A percentile compares a stretch with the other conserved stretches of the same genome.
Evolutionary conservation across 2,113 vertebrate genomes (phyloP).

Genomic region (Protobothrops flavoviridis): DNA sequence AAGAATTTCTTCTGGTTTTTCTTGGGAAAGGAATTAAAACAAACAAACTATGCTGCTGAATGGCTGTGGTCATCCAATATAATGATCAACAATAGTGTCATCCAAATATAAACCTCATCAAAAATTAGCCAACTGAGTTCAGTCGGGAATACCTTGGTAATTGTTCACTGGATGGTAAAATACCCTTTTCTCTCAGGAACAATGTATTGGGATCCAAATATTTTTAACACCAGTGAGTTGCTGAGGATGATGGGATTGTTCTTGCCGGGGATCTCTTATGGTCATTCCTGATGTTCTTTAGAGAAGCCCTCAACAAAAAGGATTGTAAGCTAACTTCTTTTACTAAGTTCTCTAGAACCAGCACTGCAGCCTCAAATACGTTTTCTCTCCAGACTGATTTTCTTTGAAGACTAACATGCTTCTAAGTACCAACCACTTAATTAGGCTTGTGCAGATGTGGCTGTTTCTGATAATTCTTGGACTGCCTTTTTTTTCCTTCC

Average conservation of each 20-base stretch:
- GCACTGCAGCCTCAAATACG: not conserved
- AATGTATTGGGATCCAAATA: not conserved
- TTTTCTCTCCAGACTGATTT: not conserved
- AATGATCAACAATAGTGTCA: not conserved
- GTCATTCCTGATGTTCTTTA: not conserved
- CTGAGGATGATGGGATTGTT: not conserved
- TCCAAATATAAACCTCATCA: not conserved
- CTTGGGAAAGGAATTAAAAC: not conserved
- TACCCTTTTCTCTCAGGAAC: not conserved
- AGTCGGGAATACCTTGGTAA: not conserved
- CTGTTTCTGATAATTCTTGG: slow-evolving; percentile 21
- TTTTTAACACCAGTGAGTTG: not conserved
- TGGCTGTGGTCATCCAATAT: not conserved
- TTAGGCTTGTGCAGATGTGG: slow-evolving; percentile 45
- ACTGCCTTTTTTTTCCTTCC: not conserved
- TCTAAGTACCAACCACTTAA: slow-evolving; percentile 34
- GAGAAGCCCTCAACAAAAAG: not conserved
- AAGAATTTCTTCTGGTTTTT: not conserved
- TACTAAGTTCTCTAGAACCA: not conserved
- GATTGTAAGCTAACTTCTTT: not conserved
- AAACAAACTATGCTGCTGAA: not conserved
- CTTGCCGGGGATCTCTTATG: not conserved
- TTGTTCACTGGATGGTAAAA: not conserved
- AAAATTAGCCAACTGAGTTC: not conserved
- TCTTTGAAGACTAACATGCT: not conserved